phyloP scores from a whole-genome alignment of 1,140 invertebrate species.

The Drosophila kurseongensis region DNA sequence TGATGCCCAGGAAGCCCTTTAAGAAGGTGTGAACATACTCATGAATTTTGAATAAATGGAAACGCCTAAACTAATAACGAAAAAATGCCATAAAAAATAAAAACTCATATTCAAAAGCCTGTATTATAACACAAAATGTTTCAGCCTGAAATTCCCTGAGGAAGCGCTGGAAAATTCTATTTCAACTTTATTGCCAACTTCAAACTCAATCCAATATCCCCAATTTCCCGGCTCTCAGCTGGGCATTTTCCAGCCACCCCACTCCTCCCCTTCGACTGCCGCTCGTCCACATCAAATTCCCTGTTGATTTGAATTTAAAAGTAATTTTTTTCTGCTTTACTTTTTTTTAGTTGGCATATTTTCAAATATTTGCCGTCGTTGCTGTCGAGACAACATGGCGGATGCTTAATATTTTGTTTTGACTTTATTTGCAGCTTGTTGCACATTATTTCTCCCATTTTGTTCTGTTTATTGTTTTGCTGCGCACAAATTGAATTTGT shows the following conservation, averaged over 20 bases:
- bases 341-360: conserved; percentile 45
- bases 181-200: conserved; percentile 24
- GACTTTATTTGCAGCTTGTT: conserved; percentile 46
- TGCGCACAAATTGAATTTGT: conserved; percentile 54
- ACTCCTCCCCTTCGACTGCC: neutral
- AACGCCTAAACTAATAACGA: no score
- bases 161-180: conserved; percentile 10
- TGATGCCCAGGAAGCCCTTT: neutral
- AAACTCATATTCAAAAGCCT: neutral
- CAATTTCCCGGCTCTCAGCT: conserved; percentile 26
- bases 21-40: neutral
- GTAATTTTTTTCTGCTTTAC: conserved; percentile 33
- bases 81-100: no score
- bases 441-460: conserved; percentile 34
- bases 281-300: conserved; percentile 49
- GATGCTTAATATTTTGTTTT: conserved; percentile 51
- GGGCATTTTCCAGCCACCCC: conserved; percentile 5
- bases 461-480: conserved; percentile 11
- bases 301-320: conserved; percentile 59
- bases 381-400: conserved; percentile 47
- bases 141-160: neutral
- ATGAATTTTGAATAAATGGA: neutral
- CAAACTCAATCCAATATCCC: conserved; percentile 31
- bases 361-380: conserved; percentile 47
- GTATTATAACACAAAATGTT: neutral